A percentile compares a stretch with the other conserved stretches of the same genome.
Evolutionary conservation across 64 coral and sea anemone species (phyloP).

Genomic region (Montipora foliosa): DNA sequence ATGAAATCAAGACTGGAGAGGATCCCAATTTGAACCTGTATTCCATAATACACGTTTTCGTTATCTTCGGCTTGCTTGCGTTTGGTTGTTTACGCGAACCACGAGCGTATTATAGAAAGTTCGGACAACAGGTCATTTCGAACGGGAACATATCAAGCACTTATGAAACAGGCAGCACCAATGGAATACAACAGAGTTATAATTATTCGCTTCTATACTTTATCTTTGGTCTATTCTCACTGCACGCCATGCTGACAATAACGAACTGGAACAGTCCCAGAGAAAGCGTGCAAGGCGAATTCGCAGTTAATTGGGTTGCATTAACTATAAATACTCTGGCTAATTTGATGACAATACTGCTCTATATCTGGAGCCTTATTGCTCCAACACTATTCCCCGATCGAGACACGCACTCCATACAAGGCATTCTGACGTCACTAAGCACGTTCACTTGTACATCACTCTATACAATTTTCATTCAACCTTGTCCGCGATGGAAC

Average conservation of each 20-base stretch:
- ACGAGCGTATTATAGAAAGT: not conserved
- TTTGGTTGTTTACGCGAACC: constrained; percentile 29
- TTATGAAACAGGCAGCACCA: not conserved
- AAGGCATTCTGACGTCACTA: constrained; percentile 67
- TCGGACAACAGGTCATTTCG: not conserved
- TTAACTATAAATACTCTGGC: constrained; percentile 71
- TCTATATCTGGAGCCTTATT: constrained; percentile 82
- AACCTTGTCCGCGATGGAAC: constrained; percentile 73
- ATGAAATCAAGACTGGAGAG: constrained; percentile 16
- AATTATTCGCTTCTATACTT: constrained; percentile 69
- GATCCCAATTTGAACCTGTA: constrained; percentile 42
- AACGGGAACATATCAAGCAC: not conserved
- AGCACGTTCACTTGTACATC: constrained; percentile 73
- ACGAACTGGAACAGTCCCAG: constrained; percentile 63
- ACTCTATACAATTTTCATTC: constrained; percentile 70
- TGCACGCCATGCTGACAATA: constrained; percentile 67
- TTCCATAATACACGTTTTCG: constrained; percentile 11
- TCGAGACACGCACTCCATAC: constrained; percentile 57
- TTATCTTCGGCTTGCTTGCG: constrained; percentile 39
- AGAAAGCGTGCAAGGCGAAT: constrained; percentile 30
- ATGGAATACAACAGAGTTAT: constrained; percentile 7
- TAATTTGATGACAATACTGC: constrained; percentile 45
- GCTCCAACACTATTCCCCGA: constrained; percentile 76
- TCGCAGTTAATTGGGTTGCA: constrained; percentile 74
- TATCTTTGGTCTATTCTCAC: constrained; percentile 62